Percentiles rank a stretch among this genome's conserved stretches.
Conservation (phyloP, 2,797 vertebrate species). For the Loriculus beryllinus region DNA sequence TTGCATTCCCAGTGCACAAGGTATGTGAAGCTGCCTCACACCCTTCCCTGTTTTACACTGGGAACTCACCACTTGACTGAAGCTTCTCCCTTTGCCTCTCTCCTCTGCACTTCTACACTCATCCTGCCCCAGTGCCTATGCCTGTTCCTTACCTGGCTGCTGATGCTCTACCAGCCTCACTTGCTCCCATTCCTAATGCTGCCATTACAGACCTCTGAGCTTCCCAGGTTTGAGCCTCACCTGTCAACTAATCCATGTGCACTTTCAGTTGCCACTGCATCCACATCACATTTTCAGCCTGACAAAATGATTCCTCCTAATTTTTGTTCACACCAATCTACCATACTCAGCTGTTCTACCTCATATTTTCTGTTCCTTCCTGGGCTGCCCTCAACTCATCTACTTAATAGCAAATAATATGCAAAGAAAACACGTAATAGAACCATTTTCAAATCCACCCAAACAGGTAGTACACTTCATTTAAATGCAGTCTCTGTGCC, state of each 20-base stretch:
- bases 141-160: not conserved
- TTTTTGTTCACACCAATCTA: not conserved
- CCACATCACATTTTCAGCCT: not conserved
- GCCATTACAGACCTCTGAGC: rapidly evolving
- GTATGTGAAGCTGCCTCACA: rapidly evolving
- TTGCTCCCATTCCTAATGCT: not conserved
- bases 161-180: not conserved
- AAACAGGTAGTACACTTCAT: not conserved
- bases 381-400: not conserved
- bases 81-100: not conserved
- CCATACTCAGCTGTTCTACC: not conserved
- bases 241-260: not conserved
- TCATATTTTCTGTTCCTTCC: not conserved
- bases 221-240: not conserved
- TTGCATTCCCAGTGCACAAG: not conserved
- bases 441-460: not conserved
- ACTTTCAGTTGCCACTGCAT: not conserved
- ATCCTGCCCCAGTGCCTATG: not conserved
- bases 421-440: rapidly evolving
- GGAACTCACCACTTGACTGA: not conserved
- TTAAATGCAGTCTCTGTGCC: not conserved
- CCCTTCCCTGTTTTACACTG: rapidly evolving
- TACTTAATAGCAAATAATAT: not conserved
- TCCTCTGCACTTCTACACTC: not conserved
- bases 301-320: not conserved